A percentile compares a stretch with the other conserved stretches of the same genome.
These are phyloP conservation scores for Thermophis baileyi DNA, from an alignment of 2,113 vertebrate species.

Conservation along the genomic window DNA sequence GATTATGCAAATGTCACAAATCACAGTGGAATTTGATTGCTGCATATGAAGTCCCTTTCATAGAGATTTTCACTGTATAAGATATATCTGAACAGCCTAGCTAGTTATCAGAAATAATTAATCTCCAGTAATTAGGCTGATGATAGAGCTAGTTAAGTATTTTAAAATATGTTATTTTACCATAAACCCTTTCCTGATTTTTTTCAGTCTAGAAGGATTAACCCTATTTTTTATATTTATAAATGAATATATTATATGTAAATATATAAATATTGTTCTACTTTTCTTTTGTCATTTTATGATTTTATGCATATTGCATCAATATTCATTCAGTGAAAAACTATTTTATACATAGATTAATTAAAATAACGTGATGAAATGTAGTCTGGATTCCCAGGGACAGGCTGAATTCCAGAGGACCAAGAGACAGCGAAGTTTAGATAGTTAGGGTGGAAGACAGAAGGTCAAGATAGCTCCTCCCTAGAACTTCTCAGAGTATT, in stretches of 20 bases:
- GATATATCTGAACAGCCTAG: background rate
- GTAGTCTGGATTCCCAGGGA: background rate
- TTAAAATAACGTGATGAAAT: background rate
- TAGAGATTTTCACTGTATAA: background rate
- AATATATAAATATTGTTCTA: background rate
- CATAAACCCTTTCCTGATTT: background rate
- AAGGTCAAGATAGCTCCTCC: background rate
- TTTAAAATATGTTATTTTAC: background rate
- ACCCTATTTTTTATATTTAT: background rate
- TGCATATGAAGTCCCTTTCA: background rate
- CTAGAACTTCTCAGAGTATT: background rate
- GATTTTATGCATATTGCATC: background rate
- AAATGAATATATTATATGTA: background rate
- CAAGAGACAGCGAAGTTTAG: background rate
- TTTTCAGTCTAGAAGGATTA: background rate
- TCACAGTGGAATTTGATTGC: background rate
- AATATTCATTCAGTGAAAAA: background rate
- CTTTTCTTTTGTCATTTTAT: background rate
- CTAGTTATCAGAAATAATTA: background rate
- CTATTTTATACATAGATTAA: background rate
- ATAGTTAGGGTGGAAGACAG: no score
- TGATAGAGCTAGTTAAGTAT: background rate
- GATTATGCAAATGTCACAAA: background rate
- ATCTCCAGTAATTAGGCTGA: background rate
- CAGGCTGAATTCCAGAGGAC: background rate